Evolutionary conservation across 2,888 invertebrate genomes (phyloP).

Genomic region (Leucophenga montana): DNA sequence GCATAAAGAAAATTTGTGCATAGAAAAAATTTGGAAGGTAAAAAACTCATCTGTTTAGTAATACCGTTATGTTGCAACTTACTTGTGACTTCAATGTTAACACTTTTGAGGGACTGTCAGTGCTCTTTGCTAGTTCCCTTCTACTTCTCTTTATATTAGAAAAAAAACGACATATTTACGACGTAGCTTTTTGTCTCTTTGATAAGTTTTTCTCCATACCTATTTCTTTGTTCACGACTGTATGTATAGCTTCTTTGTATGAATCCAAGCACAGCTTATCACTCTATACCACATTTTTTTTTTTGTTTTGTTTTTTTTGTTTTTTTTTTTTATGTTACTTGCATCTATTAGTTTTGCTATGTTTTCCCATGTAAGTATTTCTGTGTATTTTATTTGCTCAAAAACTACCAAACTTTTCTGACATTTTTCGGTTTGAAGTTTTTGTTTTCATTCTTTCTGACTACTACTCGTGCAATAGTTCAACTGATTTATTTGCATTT

Average conservation of each 20-base stretch:
- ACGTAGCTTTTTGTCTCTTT: not conserved
- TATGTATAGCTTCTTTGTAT: not conserved
- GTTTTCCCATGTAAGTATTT: not conserved
- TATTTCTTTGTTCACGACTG: constrained; percentile 18
- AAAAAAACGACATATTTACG: not conserved
- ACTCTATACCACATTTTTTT: not conserved
- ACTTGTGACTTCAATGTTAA: no score
- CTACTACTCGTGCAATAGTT: no score
- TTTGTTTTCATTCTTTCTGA: constrained; percentile 15
- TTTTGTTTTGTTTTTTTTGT: constrained; percentile 10
- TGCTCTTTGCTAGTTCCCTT: no score
- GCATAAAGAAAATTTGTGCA: no score
- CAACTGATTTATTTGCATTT: constrained; percentile 59
- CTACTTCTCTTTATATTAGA: no score
- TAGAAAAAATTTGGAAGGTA: no score
- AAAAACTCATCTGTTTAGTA: no score
- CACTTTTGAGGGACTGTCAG: no score
- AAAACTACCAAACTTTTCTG: constrained; percentile 15
- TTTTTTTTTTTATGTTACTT: no score
- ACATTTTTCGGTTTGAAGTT: constrained; percentile 43
- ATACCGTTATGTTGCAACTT: no score
- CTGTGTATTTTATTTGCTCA: not conserved
- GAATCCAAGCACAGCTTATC: no score
- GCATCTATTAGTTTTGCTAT: not conserved
- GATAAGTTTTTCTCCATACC: not conserved